Conservation (phyloP, 2,797 vertebrate species). For the Gallinago nigripennis region DNA sequence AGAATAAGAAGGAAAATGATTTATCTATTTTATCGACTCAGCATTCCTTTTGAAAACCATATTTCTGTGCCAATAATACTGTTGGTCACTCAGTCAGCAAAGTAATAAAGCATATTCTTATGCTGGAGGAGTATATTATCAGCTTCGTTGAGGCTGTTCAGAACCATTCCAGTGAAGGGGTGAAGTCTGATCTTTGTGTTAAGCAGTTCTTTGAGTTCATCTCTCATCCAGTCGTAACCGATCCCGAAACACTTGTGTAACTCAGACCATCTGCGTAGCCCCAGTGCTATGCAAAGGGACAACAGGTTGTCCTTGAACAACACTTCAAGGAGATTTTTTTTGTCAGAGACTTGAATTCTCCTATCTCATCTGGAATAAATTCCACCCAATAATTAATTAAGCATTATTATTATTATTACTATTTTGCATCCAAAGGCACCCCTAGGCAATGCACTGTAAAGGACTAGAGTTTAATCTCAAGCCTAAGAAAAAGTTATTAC, state of each 20-base stretch:
- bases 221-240: not conserved
- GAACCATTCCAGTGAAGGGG: not conserved
- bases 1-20: constrained; percentile 24
- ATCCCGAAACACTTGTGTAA: not conserved
- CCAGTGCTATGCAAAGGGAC: not conserved
- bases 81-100: not conserved
- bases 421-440: not conserved
- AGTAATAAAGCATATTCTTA: not conserved
- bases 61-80: not conserved
- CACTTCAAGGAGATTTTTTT: not conserved
- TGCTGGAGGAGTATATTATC: not conserved
- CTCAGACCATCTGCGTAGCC: not conserved
- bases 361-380: not conserved
- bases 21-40: not conserved
- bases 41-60: not conserved
- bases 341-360: not conserved
- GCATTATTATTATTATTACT: not conserved
- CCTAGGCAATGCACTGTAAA: not conserved
- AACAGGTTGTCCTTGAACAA: not conserved
- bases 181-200: not conserved
- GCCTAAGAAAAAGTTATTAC: not conserved
- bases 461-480: not conserved
- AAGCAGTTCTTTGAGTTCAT: not conserved
- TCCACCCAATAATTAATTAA: not conserved
- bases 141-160: not conserved